Conservation (phyloP, 2,888 invertebrate species). For the Nymphalis polychloros region DNA sequence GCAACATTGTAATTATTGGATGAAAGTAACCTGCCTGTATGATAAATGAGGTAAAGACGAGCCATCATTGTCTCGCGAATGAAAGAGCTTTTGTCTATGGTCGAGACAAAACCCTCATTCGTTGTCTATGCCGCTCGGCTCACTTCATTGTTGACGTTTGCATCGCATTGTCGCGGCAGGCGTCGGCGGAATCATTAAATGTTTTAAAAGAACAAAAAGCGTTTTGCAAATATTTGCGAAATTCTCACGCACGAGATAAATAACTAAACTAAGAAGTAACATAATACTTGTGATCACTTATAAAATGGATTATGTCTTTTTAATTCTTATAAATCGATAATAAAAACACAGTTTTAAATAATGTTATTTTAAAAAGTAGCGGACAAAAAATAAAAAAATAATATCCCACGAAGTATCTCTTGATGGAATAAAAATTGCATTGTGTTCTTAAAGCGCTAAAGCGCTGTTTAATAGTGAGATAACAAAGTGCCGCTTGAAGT, state of each 20-base stretch:
- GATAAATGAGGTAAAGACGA: constrained; percentile 79
- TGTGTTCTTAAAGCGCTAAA: background rate
- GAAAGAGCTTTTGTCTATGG: constrained; percentile 79
- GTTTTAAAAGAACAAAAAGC: constrained; percentile 48
- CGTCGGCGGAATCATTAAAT: constrained; percentile 72
- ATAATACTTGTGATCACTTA: background rate
- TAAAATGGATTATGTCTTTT: background rate
- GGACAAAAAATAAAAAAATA: too few relatives aligned
- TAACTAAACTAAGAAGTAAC: background rate
- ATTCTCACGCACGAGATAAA: constrained; percentile 52
- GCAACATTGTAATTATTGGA: constrained; percentile 77
- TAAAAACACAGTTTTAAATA: background rate
- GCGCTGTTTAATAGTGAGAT: background rate
- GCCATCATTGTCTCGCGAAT: constrained; percentile 70
- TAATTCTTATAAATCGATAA: background rate
- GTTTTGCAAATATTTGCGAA: constrained; percentile 67
- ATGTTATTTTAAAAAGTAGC: too few relatives aligned
- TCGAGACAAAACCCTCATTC: constrained; percentile 69
- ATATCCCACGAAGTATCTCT: background rate
- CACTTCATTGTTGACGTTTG: constrained; percentile 71
- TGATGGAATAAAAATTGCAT: background rate
- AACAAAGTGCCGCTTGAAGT: constrained; percentile 7
- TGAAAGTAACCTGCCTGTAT: constrained; percentile 79
- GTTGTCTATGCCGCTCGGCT: constrained; percentile 68
- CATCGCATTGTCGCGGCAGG: constrained; percentile 59